Evolutionary conservation across 2,797 vertebrate species (phyloP), one percentile per base, ranked within the genome.

Genomic region (Leuciscus waleckii): DNA sequence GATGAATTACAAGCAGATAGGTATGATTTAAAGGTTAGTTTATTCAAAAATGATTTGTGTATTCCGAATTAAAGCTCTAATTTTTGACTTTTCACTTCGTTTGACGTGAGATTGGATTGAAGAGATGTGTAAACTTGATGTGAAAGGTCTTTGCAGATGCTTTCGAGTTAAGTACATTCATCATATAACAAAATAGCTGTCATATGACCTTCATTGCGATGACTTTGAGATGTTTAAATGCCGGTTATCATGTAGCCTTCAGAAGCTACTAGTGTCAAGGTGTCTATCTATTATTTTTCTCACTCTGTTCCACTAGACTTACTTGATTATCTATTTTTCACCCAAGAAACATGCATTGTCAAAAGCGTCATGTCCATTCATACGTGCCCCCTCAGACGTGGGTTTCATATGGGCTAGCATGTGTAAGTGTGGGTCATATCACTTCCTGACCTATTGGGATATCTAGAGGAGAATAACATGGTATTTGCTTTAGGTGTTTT

Each of bases 11-110:
- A 79, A 78, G 26, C 37, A 63, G 37, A 7, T 29, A 65, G 51
- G 43, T 39, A 32, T 80, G 76, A 79, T 79, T 85, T 49, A 85
- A 80, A 85, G 68, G 49, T 54, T 77, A 79, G 83, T 80, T 80
- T 85, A 65, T 68, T 29, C 67, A 83, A 32, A 77, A 78, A 46
- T 76, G 9, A 78, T 56, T 26, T 29, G 70, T 19, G 23, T 13
- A 74, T 41, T 16, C 13, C 4, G 17, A 43, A 73, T 73, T 73
- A 39, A 70, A 85, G 21, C 67, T 71, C 5, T 4, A 4, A 43
- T 61, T 29, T 43, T 37, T n/a, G 0, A 61, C 65, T 39, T 73
- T 49, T 71, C 26, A 2, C 41, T 17, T 67, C 13, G 35, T 63
- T 32, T 39, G 26, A 63, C 7, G 7, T 43, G 43, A 69, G 63